A percentile compares a stretch with the other conserved stretches of the same genome.
These are phyloP conservation scores for Disparrhopalites patrizii DNA, from an alignment of 2,888 invertebrate genomes.

Conservation along the genomic window DNA sequence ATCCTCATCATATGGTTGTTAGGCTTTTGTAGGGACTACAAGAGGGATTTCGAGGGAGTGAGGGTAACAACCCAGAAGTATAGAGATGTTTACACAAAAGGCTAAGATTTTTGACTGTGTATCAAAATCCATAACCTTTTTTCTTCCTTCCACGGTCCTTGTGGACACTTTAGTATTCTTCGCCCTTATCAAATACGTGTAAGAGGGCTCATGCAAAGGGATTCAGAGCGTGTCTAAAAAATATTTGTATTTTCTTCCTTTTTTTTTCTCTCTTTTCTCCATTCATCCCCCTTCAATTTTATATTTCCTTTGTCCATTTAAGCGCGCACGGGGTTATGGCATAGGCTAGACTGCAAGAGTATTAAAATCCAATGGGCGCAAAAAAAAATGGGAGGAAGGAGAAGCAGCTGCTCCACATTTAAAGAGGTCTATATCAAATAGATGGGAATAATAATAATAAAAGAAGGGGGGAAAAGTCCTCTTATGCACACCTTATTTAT, in stretches of 20 bases:
- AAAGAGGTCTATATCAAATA: no score
- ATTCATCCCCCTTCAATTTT: not conserved
- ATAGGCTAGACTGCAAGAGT: no score
- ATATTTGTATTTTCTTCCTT: no score
- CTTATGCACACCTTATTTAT: no score
- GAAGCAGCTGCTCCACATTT: not conserved
- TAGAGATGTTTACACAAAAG: not conserved
- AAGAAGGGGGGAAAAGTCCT: no score
- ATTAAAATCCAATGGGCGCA: not conserved
- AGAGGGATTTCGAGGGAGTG: not conserved
- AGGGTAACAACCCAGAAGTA: not conserved
- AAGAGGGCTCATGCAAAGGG: no score
- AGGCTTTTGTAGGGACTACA: not conserved
- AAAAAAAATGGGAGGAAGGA: not conserved
- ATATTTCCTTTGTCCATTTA: slow-evolving; percentile 3
- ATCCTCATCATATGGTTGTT: not conserved
- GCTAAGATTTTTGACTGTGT: not conserved
- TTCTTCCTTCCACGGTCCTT: no score
- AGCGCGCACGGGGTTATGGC: no score
- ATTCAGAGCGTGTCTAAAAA: slow-evolving; percentile 8
- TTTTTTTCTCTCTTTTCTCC: no score
- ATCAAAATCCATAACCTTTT: no score
- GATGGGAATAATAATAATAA: no score
- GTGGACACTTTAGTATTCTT: slow-evolving; percentile 5
- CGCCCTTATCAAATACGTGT: not conserved